Conservation (phyloP, 2,113 vertebrate genomes). For the Elephantulus edwardii region DNA sequence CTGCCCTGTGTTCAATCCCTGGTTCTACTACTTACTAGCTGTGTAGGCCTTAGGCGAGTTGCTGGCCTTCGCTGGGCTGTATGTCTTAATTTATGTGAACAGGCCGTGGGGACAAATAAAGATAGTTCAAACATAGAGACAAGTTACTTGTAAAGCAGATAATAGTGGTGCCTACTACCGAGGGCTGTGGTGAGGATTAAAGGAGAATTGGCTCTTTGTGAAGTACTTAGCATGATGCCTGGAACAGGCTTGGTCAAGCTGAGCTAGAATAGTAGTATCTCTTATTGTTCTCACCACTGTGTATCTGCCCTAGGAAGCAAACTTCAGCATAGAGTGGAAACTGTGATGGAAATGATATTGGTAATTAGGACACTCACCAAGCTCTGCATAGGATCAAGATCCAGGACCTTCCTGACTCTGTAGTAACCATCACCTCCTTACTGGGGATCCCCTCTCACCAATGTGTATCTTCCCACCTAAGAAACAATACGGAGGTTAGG, state of each 20-base stretch:
- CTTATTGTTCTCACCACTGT: neutral
- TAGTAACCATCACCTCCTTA: neutral
- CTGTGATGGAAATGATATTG: neutral
- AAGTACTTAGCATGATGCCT: neutral
- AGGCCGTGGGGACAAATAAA: neutral
- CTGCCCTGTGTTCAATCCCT: neutral
- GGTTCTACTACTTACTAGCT: neutral
- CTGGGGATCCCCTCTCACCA: neutral
- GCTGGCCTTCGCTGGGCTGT: conserved; percentile 18
- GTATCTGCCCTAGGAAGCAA: neutral
- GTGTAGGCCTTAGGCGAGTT: neutral
- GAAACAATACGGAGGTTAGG: neutral
- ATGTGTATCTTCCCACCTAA: neutral
- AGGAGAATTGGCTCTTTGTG: conserved; percentile 25
- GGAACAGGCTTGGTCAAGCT: neutral
- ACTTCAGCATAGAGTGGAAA: neutral
- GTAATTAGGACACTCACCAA: neutral
- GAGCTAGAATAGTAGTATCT: neutral
- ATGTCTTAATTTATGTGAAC: neutral
- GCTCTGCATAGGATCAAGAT: neutral
- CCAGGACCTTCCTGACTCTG: neutral
- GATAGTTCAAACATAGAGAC: neutral
- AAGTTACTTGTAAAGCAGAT: neutral
- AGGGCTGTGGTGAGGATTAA: neutral
- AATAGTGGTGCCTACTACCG: neutral